These are phyloP conservation scores for Tautogolabrus adspersus DNA, from an alignment of 2,113 vertebrate genomes.

Conservation along the genomic window DNA sequence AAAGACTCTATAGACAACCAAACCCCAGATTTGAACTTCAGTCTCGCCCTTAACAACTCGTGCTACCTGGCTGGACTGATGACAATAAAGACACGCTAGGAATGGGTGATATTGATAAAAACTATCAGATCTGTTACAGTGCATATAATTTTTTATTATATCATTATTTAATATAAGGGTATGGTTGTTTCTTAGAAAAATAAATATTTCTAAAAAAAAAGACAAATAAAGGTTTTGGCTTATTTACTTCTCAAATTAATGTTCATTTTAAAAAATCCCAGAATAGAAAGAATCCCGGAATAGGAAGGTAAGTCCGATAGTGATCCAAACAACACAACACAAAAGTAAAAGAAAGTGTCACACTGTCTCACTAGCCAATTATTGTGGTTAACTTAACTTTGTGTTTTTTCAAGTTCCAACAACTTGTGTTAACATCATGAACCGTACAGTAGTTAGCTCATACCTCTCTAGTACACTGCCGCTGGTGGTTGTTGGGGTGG, in stretches of 20 bases:
- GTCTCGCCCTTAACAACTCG: conserved; percentile 6
- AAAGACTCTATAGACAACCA: conserved; percentile 47
- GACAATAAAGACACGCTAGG: conserved; percentile 10
- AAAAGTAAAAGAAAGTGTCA: conserved; percentile 3
- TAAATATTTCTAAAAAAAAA: too few relatives aligned
- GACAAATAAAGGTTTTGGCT: too few relatives aligned
- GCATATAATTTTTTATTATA: background rate
- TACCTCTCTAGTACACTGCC: conserved; percentile 98
- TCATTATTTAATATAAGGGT: background rate
- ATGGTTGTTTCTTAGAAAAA: too few relatives aligned
- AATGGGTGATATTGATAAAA: conserved; percentile 3
- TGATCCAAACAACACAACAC: background rate
- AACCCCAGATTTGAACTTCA: conserved; percentile 19
- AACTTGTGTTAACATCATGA: background rate
- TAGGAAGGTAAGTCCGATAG: too few relatives aligned
- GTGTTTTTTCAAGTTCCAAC: conserved; percentile 6
- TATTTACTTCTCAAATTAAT: too few relatives aligned
- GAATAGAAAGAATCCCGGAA: too few relatives aligned
- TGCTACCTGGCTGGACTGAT: conserved; percentile 17
- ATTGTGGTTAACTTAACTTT: background rate
- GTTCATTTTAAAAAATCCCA: too few relatives aligned
- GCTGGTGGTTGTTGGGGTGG: conserved; percentile 85
- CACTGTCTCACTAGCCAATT: background rate
- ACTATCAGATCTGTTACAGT: background rate
- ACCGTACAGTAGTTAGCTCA: background rate